Base-by-base conservation (phyloP, 1,140 invertebrate species). In the Rhopalosiphum maidis region DNA sequence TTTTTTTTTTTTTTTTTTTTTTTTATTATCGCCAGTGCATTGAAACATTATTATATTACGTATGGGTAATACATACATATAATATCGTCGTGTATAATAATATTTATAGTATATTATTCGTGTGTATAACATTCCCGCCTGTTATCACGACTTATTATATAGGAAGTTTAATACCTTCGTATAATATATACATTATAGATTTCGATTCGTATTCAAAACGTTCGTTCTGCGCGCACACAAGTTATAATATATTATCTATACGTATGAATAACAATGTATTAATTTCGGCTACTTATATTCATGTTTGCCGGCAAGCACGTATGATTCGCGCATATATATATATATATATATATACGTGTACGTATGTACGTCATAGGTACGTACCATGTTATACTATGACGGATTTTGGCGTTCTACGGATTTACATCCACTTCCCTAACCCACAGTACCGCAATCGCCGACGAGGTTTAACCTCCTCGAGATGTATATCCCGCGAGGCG, bases 271-370 rank as follows among this genome's bases (percentile, higher is more conserved):
- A 77, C 30, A 77, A 77, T 77, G 23, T 30, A 77, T 77, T 77
- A 77, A 77, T 77, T 77, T 77, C 60, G 60, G 60, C n/a, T 77
- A 77, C 60, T 68, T 77, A 77, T 77, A 77, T 77, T 77, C 60
- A n/a, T 51, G 48, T n/a, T n/a, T 6, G 30, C 15, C n/a, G 15
- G n/a, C n/a, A n/a, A 77, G 60, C 60, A 77, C 60, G 30, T 77
- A 77, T 77, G 60, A 77, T 77, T 77, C 30, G 15, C 60, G 30
- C 18, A 77, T 77, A 15, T 15, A 35, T 15, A 68, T 68, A 68
- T 46, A 68, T 68, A 55, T 22, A 15, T 68, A n/a, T 68, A 60
- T n/a, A 68, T 77, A 68, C 60, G 60, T 77, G 60, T n/a, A 77
- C n/a, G 30, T n/a, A n/a, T 77, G 30, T n/a, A n/a, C 60, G 60